Evolutionary conservation across 1,140 invertebrate genomes (phyloP).

Genomic region (Pogonomyrmex californicus): DNA sequence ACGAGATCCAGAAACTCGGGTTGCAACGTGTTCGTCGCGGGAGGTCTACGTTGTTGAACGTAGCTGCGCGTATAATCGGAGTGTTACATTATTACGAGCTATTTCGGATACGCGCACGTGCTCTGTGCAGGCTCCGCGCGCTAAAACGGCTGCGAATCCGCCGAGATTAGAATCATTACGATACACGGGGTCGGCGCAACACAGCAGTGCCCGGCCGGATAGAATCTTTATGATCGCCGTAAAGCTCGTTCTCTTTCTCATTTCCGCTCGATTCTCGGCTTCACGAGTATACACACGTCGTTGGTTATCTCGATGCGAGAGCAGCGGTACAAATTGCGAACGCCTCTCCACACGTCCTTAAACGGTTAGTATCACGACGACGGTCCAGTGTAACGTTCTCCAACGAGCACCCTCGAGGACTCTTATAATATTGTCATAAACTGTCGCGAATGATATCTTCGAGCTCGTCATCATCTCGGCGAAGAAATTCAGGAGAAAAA

Average conservation of each 20-base stretch:
- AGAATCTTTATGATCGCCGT: slow-evolving; percentile 73
- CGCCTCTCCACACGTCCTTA: slow-evolving; percentile 35
- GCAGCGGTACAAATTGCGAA: slow-evolving; percentile 37
- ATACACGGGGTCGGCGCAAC: slow-evolving; percentile 12
- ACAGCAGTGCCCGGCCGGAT: slow-evolving; percentile 34
- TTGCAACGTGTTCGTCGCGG: background rate
- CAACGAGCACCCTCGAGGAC: background rate
- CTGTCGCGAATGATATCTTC: slow-evolving; percentile 13
- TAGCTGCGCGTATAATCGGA: background rate
- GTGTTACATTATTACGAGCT: slow-evolving; percentile 53
- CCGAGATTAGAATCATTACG: slow-evolving; percentile 73
- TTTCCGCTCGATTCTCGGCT: slow-evolving; percentile 46
- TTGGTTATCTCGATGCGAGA: slow-evolving; percentile 56
- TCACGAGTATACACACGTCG: slow-evolving; percentile 2
- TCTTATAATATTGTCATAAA: background rate
- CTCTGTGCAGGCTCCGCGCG: slow-evolving; percentile 1
- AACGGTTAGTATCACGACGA: slow-evolving; percentile 32
- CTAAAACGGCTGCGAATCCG: slow-evolving; percentile 29
- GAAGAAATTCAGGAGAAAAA: background rate
- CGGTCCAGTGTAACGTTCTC: background rate
- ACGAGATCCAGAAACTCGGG: background rate
- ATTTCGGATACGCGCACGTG: slow-evolving; percentile 35
- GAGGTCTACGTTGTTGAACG: background rate
- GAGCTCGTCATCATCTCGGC: background rate
- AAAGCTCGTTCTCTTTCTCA: slow-evolving; percentile 64